Base-by-base conservation (phyloP, 2,113 vertebrate species). In the Barnardius zonarius region DNA sequence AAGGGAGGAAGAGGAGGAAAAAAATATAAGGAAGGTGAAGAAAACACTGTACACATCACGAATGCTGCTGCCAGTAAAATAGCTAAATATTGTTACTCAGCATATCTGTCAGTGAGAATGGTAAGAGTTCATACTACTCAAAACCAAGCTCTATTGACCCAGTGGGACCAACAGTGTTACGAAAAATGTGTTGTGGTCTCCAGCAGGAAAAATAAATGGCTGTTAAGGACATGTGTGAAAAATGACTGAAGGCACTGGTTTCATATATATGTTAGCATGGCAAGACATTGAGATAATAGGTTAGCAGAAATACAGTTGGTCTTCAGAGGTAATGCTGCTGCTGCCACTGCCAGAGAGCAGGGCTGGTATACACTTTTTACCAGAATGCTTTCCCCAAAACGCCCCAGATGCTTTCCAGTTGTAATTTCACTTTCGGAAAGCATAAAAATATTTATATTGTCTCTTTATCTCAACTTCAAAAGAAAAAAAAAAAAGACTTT, bases 401-500 rank as follows among this genome's bases (percentile, higher is more conserved):
- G 5, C 3, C 5, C 11, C 18, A 62, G 33, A 27, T 46, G 12
- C 25, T 67, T 89, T 70, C 10, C 11, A 30, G 18, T 37, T 92
- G 37, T 27, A 11, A 74, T 69, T 83, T 66, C 49, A 27, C 75
- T 86, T 35, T 30, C 61, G 31, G 20, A 22, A 55, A 44, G 37
- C 12, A n/a, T 24, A 3, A 72, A 84, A 87, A 31, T 2, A 77
- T 35, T 31, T 75, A 17, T n/a, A 81, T 51, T 46, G 19, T 19
- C 8, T 68, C 49, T 61, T 59, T 13, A 46, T 33, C 54, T 66
- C 14, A 41, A 17, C 11, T 62, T 66, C 16, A 31, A 86, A 43
- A 51, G 7, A 27, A 49, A 48, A 24, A 73, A 64, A 62, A 5
- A 3, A 15, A 25, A 41, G 4, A 3, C 0, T 0, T 54, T 35